These are phyloP conservation scores for Caenorhabditis angaria DNA, from an alignment of 2,888 invertebrate genomes.

Conservation along the genomic window DNA sequence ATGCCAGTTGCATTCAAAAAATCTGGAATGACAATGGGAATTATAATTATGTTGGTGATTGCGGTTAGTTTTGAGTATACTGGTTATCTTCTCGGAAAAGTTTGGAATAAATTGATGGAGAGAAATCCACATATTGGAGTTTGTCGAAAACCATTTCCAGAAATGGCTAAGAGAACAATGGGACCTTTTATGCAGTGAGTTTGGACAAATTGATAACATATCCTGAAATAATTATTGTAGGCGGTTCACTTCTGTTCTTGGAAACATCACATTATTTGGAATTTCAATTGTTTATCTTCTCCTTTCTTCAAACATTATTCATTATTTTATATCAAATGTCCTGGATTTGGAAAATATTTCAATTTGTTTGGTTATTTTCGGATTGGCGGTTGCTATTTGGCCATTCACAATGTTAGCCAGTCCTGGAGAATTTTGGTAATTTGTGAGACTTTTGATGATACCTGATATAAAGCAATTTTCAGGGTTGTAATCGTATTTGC, in stretches of 20 bases:
- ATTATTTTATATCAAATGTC: constrained; percentile 55
- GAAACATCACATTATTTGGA: constrained; percentile 65
- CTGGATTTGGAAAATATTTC: constrained; percentile 23
- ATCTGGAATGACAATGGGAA: constrained; percentile 59
- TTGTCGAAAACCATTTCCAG: constrained; percentile 70
- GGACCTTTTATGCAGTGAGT: constrained; percentile 57
- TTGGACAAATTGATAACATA: background rate
- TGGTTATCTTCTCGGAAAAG: constrained; percentile 67
- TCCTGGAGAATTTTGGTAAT: constrained; percentile 71
- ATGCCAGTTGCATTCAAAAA: constrained; percentile 69
- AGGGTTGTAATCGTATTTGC: constrained; percentile 70
- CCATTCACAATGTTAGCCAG: constrained; percentile 69
- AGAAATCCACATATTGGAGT: constrained; percentile 56
- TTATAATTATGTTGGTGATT: constrained; percentile 58
- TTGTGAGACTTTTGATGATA: background rate
- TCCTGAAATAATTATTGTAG: constrained; percentile 35
- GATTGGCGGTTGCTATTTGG: constrained; percentile 54
- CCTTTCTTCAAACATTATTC: constrained; percentile 67
- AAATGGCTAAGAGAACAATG: constrained; percentile 69
- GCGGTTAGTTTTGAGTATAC: constrained; percentile 68
- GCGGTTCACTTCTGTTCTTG: constrained; percentile 58
- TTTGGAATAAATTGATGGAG: constrained; percentile 67
- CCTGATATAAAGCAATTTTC: constrained; percentile 16
- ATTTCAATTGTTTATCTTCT: constrained; percentile 70
- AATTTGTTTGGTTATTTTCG: constrained; percentile 30